These are phyloP conservation scores for Dendrolimus houi DNA, from an alignment of 2,888 invertebrate genomes.

Conservation along the genomic window DNA sequence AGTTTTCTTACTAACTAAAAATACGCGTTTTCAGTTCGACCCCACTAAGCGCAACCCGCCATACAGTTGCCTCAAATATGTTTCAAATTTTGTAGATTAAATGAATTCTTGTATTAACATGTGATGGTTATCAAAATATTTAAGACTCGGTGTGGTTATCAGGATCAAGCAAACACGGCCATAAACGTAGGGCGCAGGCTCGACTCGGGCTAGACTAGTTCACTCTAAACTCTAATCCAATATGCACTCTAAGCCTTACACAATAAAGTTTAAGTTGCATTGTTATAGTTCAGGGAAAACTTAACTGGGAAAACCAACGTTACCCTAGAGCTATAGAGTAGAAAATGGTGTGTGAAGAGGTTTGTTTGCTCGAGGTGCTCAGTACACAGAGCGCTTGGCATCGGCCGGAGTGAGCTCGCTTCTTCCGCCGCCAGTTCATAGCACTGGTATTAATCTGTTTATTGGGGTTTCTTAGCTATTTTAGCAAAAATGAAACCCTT, in stretches of 20 bases:
- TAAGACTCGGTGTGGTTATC: neutral
- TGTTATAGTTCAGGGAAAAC: neutral
- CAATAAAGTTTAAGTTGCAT: neutral
- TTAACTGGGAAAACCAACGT: neutral
- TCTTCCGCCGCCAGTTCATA: neutral
- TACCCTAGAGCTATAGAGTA: neutral
- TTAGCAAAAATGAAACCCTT: no score
- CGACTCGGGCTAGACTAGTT: neutral
- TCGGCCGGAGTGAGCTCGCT: neutral
- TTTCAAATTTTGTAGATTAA: no score
- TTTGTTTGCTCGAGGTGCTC: neutral
- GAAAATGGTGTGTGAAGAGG: neutral
- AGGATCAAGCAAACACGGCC: constrained; percentile 6
- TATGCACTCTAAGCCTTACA: neutral
- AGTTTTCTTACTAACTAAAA: no score
- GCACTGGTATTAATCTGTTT: neutral
- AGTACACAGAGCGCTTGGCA: neutral
- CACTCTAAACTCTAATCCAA: neutral
- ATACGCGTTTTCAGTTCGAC: no score
- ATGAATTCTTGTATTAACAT: constrained; percentile 3
- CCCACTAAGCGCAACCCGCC: no score
- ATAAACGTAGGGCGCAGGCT: constrained; percentile 2
- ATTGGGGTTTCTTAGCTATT: no score
- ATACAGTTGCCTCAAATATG: no score
- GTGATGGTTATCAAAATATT: constrained; percentile 6